A percentile compares a stretch with the other conserved stretches of the same genome.
These are phyloP conservation scores for Cheilosia grossa DNA, from an alignment of 2,888 invertebrate species.

Conservation along the genomic window DNA sequence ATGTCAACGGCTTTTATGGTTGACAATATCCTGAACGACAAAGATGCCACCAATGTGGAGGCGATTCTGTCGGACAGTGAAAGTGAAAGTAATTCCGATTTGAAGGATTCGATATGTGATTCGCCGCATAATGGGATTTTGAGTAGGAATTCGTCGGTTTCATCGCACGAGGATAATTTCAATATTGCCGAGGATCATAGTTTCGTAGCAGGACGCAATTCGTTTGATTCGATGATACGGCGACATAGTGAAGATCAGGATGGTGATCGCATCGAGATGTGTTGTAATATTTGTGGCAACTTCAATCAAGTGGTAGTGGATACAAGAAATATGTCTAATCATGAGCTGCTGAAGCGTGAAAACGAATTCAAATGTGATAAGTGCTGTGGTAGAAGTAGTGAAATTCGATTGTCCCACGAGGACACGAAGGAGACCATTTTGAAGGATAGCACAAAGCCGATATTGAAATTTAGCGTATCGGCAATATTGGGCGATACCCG, in stretches of 20 bases:
- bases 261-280: slow-evolving; percentile 78
- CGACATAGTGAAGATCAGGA: slow-evolving; percentile 58
- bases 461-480: slow-evolving; percentile 96
- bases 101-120: slow-evolving; percentile 78
- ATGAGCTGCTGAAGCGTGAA: slow-evolving; percentile 77
- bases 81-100: slow-evolving; percentile 77
- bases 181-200: slow-evolving; percentile 65
- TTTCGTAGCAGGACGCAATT: slow-evolving; percentile 66
- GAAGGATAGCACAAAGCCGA: slow-evolving; percentile 87
- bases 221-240: slow-evolving; percentile 61
- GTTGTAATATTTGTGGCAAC: slow-evolving; percentile 80
- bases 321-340: slow-evolving; percentile 77
- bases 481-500: slow-evolving; percentile 90
- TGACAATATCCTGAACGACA: slow-evolving; percentile 82
- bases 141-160: slow-evolving; percentile 78
- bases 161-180: slow-evolving; percentile 77
- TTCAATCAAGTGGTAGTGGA: slow-evolving; percentile 77
- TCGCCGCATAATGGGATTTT: slow-evolving; percentile 78
- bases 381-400: slow-evolving; percentile 76
- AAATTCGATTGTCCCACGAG: slow-evolving; percentile 61
- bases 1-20: slow-evolving; percentile 83
- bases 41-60: slow-evolving; percentile 77
- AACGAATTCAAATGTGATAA: slow-evolving; percentile 81
- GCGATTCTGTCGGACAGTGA: slow-evolving; percentile 76
- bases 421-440: slow-evolving; percentile 79